Percentiles rank a stretch among this genome's conserved stretches.
These are phyloP conservation scores for Trichoplusia ni DNA, from an alignment of 1,140 invertebrate species.

Conservation along the genomic window DNA sequence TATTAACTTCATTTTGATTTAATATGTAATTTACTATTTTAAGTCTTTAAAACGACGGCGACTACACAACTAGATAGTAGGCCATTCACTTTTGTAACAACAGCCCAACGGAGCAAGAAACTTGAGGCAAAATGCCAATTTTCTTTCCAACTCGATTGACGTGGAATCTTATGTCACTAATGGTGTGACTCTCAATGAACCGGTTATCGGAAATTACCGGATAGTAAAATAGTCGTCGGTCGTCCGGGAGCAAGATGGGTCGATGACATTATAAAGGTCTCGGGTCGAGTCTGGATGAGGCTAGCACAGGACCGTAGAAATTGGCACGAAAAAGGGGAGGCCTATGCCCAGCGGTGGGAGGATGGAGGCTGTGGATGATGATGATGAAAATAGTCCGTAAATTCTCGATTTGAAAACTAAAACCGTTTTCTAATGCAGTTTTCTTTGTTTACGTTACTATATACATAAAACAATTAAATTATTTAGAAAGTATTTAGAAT, in stretches of 20 bases:
- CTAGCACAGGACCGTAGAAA: too few relatives aligned
- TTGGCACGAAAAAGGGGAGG: too few relatives aligned
- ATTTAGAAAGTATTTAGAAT: too few relatives aligned
- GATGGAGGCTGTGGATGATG: too few relatives aligned
- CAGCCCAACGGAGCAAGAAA: slow-evolving; percentile 55
- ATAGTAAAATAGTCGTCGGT: neutral
- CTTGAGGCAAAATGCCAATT: slow-evolving; percentile 74
- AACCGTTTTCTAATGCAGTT: too few relatives aligned
- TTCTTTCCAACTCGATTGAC: slow-evolving; percentile 80
- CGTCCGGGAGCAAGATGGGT: neutral
- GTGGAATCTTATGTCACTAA: slow-evolving; percentile 73
- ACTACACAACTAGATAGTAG: slow-evolving; percentile 46
- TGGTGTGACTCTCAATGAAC: slow-evolving; percentile 33
- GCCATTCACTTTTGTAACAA: slow-evolving; percentile 70
- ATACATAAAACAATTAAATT: too few relatives aligned
- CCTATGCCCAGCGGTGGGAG: too few relatives aligned
- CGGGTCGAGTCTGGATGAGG: too few relatives aligned
- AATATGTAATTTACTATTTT: slow-evolving; percentile 43
- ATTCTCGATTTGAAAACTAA: too few relatives aligned
- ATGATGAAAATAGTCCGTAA: too few relatives aligned
- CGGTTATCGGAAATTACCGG: neutral
- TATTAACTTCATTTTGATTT: slow-evolving; percentile 73
- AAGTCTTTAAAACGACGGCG: slow-evolving; percentile 42
- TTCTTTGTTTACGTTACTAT: too few relatives aligned
- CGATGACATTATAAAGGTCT: too few relatives aligned